Base-by-base conservation (phyloP, 2,113 vertebrate species). In the Manacus vitellinus region DNA sequence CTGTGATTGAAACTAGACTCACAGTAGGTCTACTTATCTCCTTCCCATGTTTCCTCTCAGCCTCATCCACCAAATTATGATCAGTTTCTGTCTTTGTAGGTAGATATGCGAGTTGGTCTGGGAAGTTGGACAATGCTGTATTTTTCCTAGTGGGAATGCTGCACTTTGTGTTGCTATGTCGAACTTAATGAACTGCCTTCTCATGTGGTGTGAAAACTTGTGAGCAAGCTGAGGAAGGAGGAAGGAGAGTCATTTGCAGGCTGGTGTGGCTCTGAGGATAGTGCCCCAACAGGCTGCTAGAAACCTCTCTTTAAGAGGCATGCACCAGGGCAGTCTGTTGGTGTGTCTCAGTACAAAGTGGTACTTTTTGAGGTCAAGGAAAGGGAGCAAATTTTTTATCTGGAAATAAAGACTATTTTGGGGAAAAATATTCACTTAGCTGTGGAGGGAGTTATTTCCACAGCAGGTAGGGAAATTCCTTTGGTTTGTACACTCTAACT, bases 111-210 rank as follows among this genome's bases (percentile, higher is more conserved):
- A 74, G 11, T 10, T 55, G 17, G 6, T 44, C 22, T 24, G 35
- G 37, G 44, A 86, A 76, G 31, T 0, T 49, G 28, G 15, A 52
- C n/a, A 44, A 4, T 6, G 2, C 17, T 22, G 0, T 14, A 1
- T 51, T 55, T 63, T 81, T 55, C 28, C 15, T 49, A 14, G 14
- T 10, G 44, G 24, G 31, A 21, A 25, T 35, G 46, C 37, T 55
- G 14, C 0, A 0, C 12, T 41, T 0, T 27, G 11, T 58, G 8
- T 80, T 8, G 0, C 10, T 43, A 6, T 6, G 21, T 22, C 49
- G 23, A 19, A 24, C 31, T 28, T 59, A 30, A 13, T 33, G 31
- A 84, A 9, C 21, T 88, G 27, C 8, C 14, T 56, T 13, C 33
- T 63, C 19, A 2, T 30, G 8, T 22, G 21, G 9, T 16, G 15